Evolutionary conservation across 2,888 invertebrate genomes (phyloP), one percentile per base, ranked within the genome.

Genomic region (Allacma fusca): DNA sequence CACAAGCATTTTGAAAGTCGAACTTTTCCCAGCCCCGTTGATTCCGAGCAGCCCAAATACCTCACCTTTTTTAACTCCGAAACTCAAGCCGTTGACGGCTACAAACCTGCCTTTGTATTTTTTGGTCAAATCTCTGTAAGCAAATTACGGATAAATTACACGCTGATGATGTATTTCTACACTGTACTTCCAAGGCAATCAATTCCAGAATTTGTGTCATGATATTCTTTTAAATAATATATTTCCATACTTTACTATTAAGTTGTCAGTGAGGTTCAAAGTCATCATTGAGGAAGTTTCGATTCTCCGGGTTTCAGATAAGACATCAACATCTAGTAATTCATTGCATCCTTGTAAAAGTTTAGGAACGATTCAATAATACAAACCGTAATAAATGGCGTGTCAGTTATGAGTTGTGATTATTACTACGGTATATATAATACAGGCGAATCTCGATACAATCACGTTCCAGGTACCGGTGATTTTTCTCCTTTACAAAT

Each of bases 21-120:
- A 34, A 0, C 94, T 95, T 87, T 95, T 95, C 0, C 95, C 95
- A 1, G 95, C 94, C 13, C 95, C 95, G 86, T 95, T 95, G 0
- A 94, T 91, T 1, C 95, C 94, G 71, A 95, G 87, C 64, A 95
- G 87, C 1, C 94, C 94, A 85, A 94, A 94, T 85, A 93, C 93
- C 87, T 94, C 94, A 9, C 90, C 90, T 78, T 91, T 88, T 73
- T 90, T 90, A 0, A 93, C 91, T 69, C 91, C 92, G 85, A 90
- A 86, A 85, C 90, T 92, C 9, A 94, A 87, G 83, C 92, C 91
- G 86, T 94, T 91, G 0, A 96, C 96, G 0, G 95, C 96, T 75
- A 92, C 86, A 79, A 93, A 89, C 0, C 89, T 44, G 2, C 29
- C 91, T 85, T 95, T 91, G 85, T 95, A 96, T 85, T 90, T 91